Conservation (phyloP, 2,888 invertebrate species). For the Leptinotarsa rubiginosa region DNA sequence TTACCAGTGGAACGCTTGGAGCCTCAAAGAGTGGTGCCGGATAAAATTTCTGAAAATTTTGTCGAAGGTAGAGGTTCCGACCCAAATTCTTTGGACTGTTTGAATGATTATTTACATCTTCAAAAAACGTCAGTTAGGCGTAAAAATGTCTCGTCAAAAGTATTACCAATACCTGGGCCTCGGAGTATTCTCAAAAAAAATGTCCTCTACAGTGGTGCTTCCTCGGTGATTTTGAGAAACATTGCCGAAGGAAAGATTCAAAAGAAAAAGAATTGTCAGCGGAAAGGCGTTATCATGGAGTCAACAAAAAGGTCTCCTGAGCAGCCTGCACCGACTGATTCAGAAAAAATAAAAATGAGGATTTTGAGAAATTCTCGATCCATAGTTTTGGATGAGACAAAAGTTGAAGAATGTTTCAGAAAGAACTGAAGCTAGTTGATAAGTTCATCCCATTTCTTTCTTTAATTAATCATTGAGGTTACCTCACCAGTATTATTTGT, state of each 20-base stretch:
- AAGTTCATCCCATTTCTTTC: too few relatives aligned
- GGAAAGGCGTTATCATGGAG: not conserved
- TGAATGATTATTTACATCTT: slow-evolving; percentile 28
- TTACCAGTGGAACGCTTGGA: slow-evolving; percentile 37
- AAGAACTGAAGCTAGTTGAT: not conserved
- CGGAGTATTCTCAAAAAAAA: not conserved
- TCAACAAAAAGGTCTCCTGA: not conserved
- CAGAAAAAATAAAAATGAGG: not conserved
- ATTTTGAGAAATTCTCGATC: not conserved
- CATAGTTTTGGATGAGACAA: not conserved
- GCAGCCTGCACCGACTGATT: not conserved
- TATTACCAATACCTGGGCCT: not conserved
- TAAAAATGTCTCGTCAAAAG: not conserved
- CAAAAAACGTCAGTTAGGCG: slow-evolving; percentile 12
- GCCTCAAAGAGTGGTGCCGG: not conserved
- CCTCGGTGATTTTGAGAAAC: not conserved
- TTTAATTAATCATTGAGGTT: too few relatives aligned
- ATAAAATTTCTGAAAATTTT: not conserved
- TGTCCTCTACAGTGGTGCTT: not conserved
- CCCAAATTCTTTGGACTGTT: slow-evolving; percentile 36
- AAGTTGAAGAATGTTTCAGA: not conserved
- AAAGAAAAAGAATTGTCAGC: not conserved
- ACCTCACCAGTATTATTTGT: too few relatives aligned
- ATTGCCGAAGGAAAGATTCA: slow-evolving; percentile 1
- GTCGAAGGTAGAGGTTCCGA: slow-evolving; percentile 30